A percentile compares a stretch with the other conserved stretches of the same genome.
These are phyloP conservation scores for Physella acuta DNA, from an alignment of 1,140 invertebrate genomes.

Conservation along the genomic window DNA sequence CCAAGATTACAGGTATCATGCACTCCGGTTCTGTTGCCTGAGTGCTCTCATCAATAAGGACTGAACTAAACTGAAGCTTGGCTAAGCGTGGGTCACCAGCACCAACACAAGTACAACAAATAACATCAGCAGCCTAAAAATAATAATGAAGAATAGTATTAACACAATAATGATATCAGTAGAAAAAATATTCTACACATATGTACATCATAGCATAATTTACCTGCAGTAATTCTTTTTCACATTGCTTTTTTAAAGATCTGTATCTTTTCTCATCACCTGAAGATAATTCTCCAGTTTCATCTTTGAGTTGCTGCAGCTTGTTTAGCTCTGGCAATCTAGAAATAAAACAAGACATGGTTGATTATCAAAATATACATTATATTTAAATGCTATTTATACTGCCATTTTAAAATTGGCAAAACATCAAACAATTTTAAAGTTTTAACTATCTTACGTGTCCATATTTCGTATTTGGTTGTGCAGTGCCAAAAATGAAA, in stretches of 20 bases:
- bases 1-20: constrained; percentile 97
- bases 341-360: constrained; percentile 5
- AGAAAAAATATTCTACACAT: too few relatives aligned
- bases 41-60: constrained; percentile 94
- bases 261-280: constrained; percentile 92
- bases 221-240: constrained; percentile 80
- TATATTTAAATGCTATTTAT: neutral
- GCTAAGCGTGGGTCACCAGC: constrained; percentile 92
- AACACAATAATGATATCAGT: neutral
- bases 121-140: constrained; percentile 81
- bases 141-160: constrained; percentile 15
- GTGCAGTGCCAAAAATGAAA: constrained; percentile 94
- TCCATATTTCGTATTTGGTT: constrained; percentile 96
- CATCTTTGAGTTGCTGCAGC: constrained; percentile 94
- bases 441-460: constrained; percentile 54
- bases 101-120: constrained; percentile 98
- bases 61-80: constrained; percentile 92
- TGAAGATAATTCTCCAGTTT: constrained; percentile 89
- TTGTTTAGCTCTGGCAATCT: constrained; percentile 82
- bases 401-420: neutral
- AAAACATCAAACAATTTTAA: too few relatives aligned
- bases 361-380: neutral
- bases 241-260: constrained; percentile 85
- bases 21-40: constrained; percentile 98
- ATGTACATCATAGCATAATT: too few relatives aligned